phyloP scores from a whole-genome alignment of 2,888 invertebrate species.

The Drosophila heteroneura region DNA sequence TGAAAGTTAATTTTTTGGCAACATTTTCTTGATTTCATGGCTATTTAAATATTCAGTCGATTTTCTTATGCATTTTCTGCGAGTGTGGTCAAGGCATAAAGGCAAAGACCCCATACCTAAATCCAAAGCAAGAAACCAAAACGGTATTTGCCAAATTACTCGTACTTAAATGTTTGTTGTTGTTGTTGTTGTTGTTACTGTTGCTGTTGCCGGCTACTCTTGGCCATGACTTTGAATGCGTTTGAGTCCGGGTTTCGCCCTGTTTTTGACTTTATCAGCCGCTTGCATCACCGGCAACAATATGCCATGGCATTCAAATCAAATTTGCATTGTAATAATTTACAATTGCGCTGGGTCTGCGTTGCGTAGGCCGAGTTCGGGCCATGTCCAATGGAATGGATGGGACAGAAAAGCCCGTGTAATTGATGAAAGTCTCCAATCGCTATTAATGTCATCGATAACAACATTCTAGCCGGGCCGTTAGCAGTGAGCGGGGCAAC shows the following conservation, averaged over 20 bases:
- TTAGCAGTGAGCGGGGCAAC: constrained; percentile 25
- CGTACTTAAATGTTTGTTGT: constrained; percentile 62
- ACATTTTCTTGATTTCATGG: neutral
- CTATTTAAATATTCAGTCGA: neutral
- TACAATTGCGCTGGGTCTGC: constrained; percentile 62
- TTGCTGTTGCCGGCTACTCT: constrained; percentile 20
- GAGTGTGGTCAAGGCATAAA: constrained; percentile 58
- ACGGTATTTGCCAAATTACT: constrained; percentile 77
- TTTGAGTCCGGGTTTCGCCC: constrained; percentile 45
- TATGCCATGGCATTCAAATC: constrained; percentile 68
- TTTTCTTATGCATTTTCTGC: neutral
- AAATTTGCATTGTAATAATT: constrained; percentile 80
- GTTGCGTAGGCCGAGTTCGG: constrained; percentile 70
- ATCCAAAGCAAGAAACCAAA: constrained; percentile 45
- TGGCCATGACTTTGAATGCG: constrained; percentile 72
- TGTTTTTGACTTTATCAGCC: constrained; percentile 61
- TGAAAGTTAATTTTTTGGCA: fast-evolving
- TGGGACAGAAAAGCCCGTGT: constrained; percentile 44
- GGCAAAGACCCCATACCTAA: constrained; percentile 36
- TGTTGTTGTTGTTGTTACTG: constrained; percentile 31
- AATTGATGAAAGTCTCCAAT: constrained; percentile 81
- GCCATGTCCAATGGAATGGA: constrained; percentile 41
- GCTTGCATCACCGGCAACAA: constrained; percentile 65
- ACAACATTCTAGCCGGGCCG: constrained; percentile 53
- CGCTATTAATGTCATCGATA: constrained; percentile 82